Base-by-base conservation (phyloP, 2,888 invertebrate genomes). In the Pyrgus malvae region DNA sequence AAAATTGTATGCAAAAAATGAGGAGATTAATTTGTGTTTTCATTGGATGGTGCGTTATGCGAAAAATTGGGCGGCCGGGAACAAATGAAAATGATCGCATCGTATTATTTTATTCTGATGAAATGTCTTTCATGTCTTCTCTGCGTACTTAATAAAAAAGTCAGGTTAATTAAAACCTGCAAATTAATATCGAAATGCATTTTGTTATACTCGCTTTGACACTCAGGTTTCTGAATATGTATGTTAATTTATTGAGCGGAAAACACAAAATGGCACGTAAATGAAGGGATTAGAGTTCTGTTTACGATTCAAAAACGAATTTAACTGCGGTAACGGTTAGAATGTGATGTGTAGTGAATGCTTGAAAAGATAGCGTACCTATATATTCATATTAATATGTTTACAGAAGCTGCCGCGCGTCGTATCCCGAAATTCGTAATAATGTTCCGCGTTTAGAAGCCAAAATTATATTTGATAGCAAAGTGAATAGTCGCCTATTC, bases 1-100 rank as follows among this genome's bases (percentile, higher is more conserved):
- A 83, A 89, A 89, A 85, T 88, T 86, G 82, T 77, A 82, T 80
- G 79, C 81, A 84, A 90, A 88, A 89, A 89, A 89, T 90, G 85
- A 89, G 86, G 75, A 88, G 89, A 90, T 90, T 90, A 90, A 90
- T 88, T 89, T 88, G 79, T 81, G 74, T 86, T 87, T 88, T 81
- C 87, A 87, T 88, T 80, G 86, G 81, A 74, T 70, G 78, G 83
- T 83, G 84, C 88, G 84, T 81, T 86, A 77, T 86, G 89, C 88
- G 90, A 90, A 83, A 90, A 90, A 90, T 90, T 90, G 90, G 74
- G 76, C 76, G 78, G 63, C 70, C 80, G 77, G 72, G 73, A 75
- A 75, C 79, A 82, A 90, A 88, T 89, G 82, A 79, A 88, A 86
- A 87, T 84, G 83, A 85, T 82, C 75, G 79, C 70, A 59, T 70